Percentiles rank a stretch among this genome's conserved stretches.
Evolutionary conservation across 92 coral and sea anemone genomes (phyloP).

Genomic region (Paragorgia papillata): DNA sequence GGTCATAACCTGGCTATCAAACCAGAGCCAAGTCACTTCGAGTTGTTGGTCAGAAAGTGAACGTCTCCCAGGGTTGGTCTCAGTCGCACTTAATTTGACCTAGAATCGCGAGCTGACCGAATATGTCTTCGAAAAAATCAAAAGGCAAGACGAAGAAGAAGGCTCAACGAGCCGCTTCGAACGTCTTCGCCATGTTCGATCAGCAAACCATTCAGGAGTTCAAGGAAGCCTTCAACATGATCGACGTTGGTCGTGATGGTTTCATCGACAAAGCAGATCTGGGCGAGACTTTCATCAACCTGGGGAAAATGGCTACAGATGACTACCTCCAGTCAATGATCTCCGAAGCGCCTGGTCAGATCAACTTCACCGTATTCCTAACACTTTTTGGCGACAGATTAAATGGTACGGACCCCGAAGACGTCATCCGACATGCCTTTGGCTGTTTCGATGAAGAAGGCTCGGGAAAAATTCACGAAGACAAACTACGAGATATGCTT

Average conservation of each 20-base stretch:
- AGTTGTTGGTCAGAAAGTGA: background rate
- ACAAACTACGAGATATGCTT: slow-evolving; percentile 69
- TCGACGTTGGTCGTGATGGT: slow-evolving; percentile 97
- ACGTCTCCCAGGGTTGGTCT: background rate
- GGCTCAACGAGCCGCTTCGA: slow-evolving; percentile 95
- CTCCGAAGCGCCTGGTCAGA: slow-evolving; percentile 83
- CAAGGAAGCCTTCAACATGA: slow-evolving; percentile 98
- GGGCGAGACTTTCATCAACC: slow-evolving; percentile 91
- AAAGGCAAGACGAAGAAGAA: slow-evolving; percentile 93
- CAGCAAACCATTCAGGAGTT: slow-evolving; percentile 98
- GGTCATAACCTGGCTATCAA: background rate
- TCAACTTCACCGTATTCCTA: slow-evolving; percentile 95
- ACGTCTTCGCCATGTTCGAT: slow-evolving; percentile 98
- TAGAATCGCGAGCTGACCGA: background rate
- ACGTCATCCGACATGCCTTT: slow-evolving; percentile 88
- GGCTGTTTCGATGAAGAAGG: slow-evolving; percentile 85
- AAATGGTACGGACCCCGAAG: slow-evolving; percentile 98
- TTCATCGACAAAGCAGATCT: slow-evolving; percentile 88
- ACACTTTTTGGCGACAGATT: slow-evolving; percentile 97
- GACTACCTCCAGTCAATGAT: slow-evolving; percentile 82
- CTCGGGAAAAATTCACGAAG: slow-evolving; percentile 77
- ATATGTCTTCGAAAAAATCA: slow-evolving; percentile 61
- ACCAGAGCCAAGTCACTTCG: slow-evolving; percentile 9
- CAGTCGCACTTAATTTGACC: background rate
- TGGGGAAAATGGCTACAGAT: slow-evolving; percentile 85